Conservation (phyloP, 2,797 vertebrate species). For the Cossypha heuglini region DNA sequence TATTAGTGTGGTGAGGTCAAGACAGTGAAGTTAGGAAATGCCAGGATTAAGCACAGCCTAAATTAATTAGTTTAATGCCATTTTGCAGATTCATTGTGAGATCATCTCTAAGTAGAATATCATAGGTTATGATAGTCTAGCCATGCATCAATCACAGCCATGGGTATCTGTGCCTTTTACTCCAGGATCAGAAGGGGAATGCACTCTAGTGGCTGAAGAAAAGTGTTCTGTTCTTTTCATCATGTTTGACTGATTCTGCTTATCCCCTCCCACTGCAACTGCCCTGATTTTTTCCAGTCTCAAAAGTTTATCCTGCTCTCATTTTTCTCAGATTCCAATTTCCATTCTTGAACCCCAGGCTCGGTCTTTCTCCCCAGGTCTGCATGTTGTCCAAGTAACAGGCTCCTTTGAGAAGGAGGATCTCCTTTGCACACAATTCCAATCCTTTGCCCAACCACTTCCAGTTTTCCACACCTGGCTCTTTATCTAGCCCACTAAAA, state of each 20-base stretch:
- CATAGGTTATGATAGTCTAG: neutral
- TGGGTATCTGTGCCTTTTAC: neutral
- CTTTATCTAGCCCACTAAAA: neutral
- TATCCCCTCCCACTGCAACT: neutral
- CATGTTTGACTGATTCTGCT: neutral
- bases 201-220: neutral
- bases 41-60: neutral
- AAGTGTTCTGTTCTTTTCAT: neutral
- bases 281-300: neutral
- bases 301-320: neutral
- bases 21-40: neutral
- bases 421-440: neutral
- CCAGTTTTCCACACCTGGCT: neutral
- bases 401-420: neutral
- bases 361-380: neutral
- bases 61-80: neutral
- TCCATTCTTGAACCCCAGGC: neutral
- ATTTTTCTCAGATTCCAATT: neutral
- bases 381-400: neutral
- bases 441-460: neutral
- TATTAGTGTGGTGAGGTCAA: neutral
- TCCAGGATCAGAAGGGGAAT: neutral
- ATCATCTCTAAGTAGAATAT: neutral
- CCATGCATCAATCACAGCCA: accelerated
- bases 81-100: neutral